phyloP scores from a whole-genome alignment of 1,140 invertebrate genomes.

The Pachyrhynchus sulphureomaculatus region DNA sequence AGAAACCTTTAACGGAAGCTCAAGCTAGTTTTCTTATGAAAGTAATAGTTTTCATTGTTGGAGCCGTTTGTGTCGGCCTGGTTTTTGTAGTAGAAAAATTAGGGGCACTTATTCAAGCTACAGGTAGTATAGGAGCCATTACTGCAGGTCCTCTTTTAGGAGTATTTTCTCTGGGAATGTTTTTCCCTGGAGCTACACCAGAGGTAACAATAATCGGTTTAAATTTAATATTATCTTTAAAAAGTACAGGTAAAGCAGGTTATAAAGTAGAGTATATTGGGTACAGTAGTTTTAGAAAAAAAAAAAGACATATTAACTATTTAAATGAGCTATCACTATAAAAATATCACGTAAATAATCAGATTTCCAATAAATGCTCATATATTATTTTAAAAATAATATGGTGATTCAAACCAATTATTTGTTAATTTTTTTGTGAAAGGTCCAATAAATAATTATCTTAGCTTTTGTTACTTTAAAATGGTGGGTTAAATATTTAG shows the following conservation, averaged over 20 bases:
- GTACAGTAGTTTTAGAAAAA: not conserved
- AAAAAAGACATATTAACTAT: not conserved
- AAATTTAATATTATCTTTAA: constrained; percentile 54
- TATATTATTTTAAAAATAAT: too few relatives aligned
- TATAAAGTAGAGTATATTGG: not conserved
- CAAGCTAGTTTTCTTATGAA: constrained; percentile 57
- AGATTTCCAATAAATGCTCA: too few relatives aligned
- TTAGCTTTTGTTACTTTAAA: too few relatives aligned
- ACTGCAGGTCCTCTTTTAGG: constrained; percentile 73
- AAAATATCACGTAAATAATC: too few relatives aligned
- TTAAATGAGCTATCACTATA: too few relatives aligned
- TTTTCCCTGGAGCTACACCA: constrained; percentile 65
- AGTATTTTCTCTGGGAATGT: constrained; percentile 73
- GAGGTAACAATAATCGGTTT: constrained; percentile 56
- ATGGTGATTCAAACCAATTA: too few relatives aligned
- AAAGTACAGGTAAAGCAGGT: constrained; percentile 62
- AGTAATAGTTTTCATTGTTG: constrained; percentile 60
- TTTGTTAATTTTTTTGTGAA: too few relatives aligned
- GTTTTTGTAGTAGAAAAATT: constrained; percentile 64
- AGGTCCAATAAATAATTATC: too few relatives aligned
- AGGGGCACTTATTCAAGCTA: constrained; percentile 62
- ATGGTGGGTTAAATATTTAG: too few relatives aligned
- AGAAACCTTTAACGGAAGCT: constrained; percentile 51
- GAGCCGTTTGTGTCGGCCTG: constrained; percentile 58
- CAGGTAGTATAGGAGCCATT: constrained; percentile 63